These are phyloP conservation scores for Lithobates pipiens DNA, from an alignment of 2,797 vertebrate species.

Conservation along the genomic window DNA sequence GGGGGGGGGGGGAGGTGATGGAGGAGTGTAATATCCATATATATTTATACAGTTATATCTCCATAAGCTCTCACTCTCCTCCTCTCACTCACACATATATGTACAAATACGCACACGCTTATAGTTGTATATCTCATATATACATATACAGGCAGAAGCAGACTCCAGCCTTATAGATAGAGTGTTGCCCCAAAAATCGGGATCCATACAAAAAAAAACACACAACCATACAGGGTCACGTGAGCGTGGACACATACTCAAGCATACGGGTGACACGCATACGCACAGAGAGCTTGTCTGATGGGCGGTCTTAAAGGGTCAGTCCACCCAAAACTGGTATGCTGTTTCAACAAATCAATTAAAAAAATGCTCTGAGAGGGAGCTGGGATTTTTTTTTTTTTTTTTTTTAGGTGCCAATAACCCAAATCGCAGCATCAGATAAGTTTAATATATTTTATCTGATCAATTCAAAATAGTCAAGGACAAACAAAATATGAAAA, in stretches of 20 bases:
- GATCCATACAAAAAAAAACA: conserved; percentile 7
- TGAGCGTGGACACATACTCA: not conserved
- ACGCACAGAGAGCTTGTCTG: not conserved
- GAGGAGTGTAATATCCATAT: conserved; percentile 56
- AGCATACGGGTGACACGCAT: not conserved
- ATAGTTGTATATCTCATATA: conserved; percentile 22
- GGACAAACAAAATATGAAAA: too few relatives aligned
- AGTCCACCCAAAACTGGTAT: not conserved
- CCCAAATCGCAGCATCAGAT: too few relatives aligned
- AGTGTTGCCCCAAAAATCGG: not conserved
- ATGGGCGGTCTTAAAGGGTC: not conserved
- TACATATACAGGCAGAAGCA: conserved; percentile 26
- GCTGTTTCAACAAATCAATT: too few relatives aligned
- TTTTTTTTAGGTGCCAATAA: too few relatives aligned
- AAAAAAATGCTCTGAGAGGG: too few relatives aligned
- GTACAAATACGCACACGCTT: conserved; percentile 33
- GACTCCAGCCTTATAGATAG: not conserved
- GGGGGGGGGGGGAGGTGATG: conserved; percentile 20
- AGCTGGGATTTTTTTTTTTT: too few relatives aligned
- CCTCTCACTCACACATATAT: conserved; percentile 21
- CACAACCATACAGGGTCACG: not conserved
- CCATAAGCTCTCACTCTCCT: conserved; percentile 42
- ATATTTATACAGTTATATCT: conserved; percentile 60
- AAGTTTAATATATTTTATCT: too few relatives aligned
- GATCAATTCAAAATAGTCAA: too few relatives aligned